Evolutionary conservation across 2,888 invertebrate species (phyloP).

Genomic region (Cryptus viduatorius): DNA sequence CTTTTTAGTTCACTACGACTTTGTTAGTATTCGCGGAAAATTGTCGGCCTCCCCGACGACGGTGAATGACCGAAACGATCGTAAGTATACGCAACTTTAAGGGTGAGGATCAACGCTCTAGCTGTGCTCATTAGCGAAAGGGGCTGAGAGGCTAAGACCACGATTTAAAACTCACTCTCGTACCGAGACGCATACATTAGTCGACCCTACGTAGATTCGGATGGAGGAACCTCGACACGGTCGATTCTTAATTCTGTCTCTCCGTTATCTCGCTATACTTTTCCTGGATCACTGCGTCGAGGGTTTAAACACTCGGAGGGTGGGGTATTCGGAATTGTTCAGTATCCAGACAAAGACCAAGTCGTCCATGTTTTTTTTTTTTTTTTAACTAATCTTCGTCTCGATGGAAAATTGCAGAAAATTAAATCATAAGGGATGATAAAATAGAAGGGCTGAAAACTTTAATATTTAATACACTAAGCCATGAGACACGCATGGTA

Average conservation of each 20-base stretch:
- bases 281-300: slow-evolving; percentile 35
- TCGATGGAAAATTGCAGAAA: background rate
- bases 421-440: background rate
- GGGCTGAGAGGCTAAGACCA: slow-evolving; percentile 57
- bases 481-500: no score
- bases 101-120: slow-evolving; percentile 40
- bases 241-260: slow-evolving; percentile 78
- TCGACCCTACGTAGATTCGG: slow-evolving; percentile 65
- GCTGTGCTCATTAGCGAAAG: slow-evolving; percentile 62
- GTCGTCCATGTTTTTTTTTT: background rate
- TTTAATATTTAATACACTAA: background rate
- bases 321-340: slow-evolving; percentile 39
- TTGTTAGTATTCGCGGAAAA: slow-evolving; percentile 9
- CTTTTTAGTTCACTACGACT: slow-evolving; percentile 18
- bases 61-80: slow-evolving; percentile 51
- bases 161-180: slow-evolving; percentile 67
- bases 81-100: slow-evolving; percentile 27
- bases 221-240: slow-evolving; percentile 54
- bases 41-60: slow-evolving; percentile 10
- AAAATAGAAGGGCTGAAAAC: background rate
- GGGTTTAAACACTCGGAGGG: slow-evolving; percentile 52
- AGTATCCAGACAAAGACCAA: slow-evolving; percentile 1
- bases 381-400: background rate
- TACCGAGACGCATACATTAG: slow-evolving; percentile 77
- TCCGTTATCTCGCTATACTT: slow-evolving; percentile 49